Conservation (phyloP, 2,888 invertebrate genomes). For the Drosophila subquinaria region DNA sequence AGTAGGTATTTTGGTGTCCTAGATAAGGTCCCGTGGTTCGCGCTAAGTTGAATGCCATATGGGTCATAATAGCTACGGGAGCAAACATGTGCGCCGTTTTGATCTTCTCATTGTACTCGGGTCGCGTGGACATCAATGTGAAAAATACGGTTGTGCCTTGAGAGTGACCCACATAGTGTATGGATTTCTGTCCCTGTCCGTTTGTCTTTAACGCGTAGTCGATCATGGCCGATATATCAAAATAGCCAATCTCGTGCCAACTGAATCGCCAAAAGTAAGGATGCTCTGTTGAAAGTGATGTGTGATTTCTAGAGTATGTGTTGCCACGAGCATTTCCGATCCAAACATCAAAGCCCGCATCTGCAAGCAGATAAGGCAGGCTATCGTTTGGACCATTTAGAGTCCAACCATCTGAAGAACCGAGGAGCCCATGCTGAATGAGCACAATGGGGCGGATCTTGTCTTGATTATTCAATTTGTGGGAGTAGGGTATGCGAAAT, state of each 20-base stretch:
- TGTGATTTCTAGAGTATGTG: conserved; percentile 69
- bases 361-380: conserved; percentile 76
- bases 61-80: conserved; percentile 85
- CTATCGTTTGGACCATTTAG: conserved; percentile 70
- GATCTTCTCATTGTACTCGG: conserved; percentile 80
- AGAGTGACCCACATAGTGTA: conserved; percentile 83
- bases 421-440: conserved; percentile 86
- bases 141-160: conserved; percentile 81
- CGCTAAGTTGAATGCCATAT: conserved; percentile 86
- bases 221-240: conserved; percentile 83
- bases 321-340: conserved; percentile 82
- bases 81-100: conserved; percentile 82
- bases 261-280: conserved; percentile 86
- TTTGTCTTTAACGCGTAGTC: conserved; percentile 73
- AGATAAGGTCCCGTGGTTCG: conserved; percentile 83
- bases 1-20: conserved; percentile 62
- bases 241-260: conserved; percentile 94
- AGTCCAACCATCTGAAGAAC: conserved; percentile 80
- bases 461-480: conserved; percentile 66
- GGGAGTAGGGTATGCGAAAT: conserved; percentile 80
- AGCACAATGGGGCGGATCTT: conserved; percentile 68
- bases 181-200: conserved; percentile 59
- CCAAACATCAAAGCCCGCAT: conserved; percentile 84
- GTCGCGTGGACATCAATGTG: conserved; percentile 69
- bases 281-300: conserved; percentile 44